phyloP scores from a whole-genome alignment of 1,140 invertebrate species.

The Drosophila gunungcola region DNA sequence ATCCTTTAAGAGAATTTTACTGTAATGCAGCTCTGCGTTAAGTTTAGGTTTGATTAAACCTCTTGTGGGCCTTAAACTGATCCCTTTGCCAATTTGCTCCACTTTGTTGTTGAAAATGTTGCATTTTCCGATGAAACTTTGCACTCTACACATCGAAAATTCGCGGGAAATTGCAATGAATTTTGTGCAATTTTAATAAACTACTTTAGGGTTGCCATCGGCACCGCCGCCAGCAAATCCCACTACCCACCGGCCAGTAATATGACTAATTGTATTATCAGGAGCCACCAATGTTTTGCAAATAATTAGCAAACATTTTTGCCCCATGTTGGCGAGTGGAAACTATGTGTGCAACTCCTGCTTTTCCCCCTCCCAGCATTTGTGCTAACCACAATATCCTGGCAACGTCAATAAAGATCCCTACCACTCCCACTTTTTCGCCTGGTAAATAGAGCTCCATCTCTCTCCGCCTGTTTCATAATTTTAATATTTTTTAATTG shows the following conservation, averaged over 20 bases:
- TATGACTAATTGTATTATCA: conserved; percentile 66
- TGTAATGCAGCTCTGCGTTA: no score
- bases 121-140: background rate
- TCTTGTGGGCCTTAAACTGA: background rate
- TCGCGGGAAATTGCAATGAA: conserved; percentile 33
- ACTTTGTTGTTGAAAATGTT: conserved; percentile 9
- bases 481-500: conserved; percentile 81
- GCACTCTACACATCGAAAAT: background rate
- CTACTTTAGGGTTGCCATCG: conserved; percentile 35
- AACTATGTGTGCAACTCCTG: conserved; percentile 2
- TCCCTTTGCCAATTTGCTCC: background rate
- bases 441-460: conserved; percentile 13
- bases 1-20: background rate
- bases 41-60: background rate
- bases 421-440: background rate
- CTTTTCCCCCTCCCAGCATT: background rate
- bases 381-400: conserved; percentile 54
- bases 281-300: conserved; percentile 72
- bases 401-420: conserved; percentile 46
- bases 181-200: conserved; percentile 69
- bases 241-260: conserved; percentile 3
- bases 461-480: conserved; percentile 52
- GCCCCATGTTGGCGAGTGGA: conserved; percentile 25
- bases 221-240: background rate
- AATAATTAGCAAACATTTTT: conserved; percentile 77